A percentile compares a stretch with the other conserved stretches of the same genome.
phyloP scores from a whole-genome alignment of 92 coral and sea anemone genomes.

The Diadumene lineata region DNA sequence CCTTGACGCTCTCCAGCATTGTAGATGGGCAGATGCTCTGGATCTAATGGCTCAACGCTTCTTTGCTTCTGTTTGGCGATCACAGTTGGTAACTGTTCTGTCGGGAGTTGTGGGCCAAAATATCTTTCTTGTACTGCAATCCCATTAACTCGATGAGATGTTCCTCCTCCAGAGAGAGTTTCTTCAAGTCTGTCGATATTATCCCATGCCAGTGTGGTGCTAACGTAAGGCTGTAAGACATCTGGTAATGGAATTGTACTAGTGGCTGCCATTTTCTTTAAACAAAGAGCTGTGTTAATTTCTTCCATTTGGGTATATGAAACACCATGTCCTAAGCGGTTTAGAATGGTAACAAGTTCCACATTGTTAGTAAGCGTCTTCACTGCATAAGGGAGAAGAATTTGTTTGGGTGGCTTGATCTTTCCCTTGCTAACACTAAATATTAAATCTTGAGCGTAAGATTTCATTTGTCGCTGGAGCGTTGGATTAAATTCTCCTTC shows the following conservation, averaged over 20 bases:
- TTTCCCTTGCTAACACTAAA: slow-evolving; percentile 30
- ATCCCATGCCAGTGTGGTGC: slow-evolving; percentile 56
- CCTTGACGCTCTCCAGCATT: slow-evolving; percentile 46
- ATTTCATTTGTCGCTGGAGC: slow-evolving; percentile 9
- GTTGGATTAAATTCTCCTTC: neutral
- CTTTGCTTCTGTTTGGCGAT: slow-evolving; percentile 31
- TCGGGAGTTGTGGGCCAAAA: slow-evolving; percentile 18
- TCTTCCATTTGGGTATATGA: slow-evolving; percentile 48
- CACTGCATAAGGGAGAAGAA: slow-evolving; percentile 40
- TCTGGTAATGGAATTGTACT: slow-evolving; percentile 37
- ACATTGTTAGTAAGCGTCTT: slow-evolving; percentile 41
- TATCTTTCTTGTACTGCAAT: slow-evolving; percentile 35
- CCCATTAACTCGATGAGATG: slow-evolving; percentile 49
- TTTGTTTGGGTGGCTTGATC: slow-evolving; percentile 25
- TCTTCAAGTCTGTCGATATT: slow-evolving; percentile 54
- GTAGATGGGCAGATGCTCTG: slow-evolving; percentile 18
- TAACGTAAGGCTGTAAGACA: slow-evolving; percentile 31
- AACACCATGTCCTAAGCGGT: slow-evolving; percentile 44
- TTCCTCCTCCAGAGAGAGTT: slow-evolving; percentile 50
- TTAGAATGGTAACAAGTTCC: slow-evolving; percentile 35
- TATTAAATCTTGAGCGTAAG: slow-evolving; percentile 25
- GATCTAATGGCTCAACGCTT: slow-evolving; percentile 26
- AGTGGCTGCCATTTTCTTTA: slow-evolving; percentile 38
- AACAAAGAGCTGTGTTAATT: slow-evolving; percentile 53
- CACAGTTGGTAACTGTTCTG: neutral